Evolutionary conservation across 2,113 vertebrate species (phyloP), one percentile per base, ranked within the genome.

Genomic region (Cepphus grylle): DNA sequence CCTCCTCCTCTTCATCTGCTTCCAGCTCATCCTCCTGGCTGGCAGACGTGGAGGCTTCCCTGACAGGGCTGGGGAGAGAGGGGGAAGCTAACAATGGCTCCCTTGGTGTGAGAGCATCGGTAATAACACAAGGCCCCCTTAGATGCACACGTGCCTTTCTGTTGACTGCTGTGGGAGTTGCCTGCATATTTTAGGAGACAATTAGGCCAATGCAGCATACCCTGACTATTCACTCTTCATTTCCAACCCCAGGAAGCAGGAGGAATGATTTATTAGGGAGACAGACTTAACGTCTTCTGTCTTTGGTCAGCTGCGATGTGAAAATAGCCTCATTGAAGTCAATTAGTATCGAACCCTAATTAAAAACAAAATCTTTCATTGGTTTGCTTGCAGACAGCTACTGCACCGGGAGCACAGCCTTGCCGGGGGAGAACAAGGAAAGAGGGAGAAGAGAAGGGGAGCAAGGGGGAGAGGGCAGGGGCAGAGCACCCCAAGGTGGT

Each of bases 121-220:
- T 90, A 95, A 80, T 47, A 94, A 84, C 52, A 86, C 76, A 86
- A 38, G 47, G n/a, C 34, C 49, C 65, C 81, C 77, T 86, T 86
- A 93, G 83, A 93, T 47, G 80, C 73, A 81, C 86, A 81, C 17
- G 43, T 95, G 96, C 36, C 61, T 87, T 86, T 92, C 73, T 81
- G 52, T 79, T 81, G 43, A 45, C 86, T 95, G 69, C 90, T 69
- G 83, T 87, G 90, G 95, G 93, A 96, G 94, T 74, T 95, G 93
- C 71, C 84, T 94, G 94, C 93, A 95, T 96, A 93, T 92, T 96
- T 94, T 94, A 95, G 73, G 65, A 91, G 70, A 84, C 71, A 91
- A 93, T 96, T 93, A 93, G 73, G 53, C 71, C 0, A 1, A 56
- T 58, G 42, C 72, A 81, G 53, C 20, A 34, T 38, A 65, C 7